Conservation (phyloP, 1,140 invertebrate genomes). For the Frieseomelitta varia region DNA sequence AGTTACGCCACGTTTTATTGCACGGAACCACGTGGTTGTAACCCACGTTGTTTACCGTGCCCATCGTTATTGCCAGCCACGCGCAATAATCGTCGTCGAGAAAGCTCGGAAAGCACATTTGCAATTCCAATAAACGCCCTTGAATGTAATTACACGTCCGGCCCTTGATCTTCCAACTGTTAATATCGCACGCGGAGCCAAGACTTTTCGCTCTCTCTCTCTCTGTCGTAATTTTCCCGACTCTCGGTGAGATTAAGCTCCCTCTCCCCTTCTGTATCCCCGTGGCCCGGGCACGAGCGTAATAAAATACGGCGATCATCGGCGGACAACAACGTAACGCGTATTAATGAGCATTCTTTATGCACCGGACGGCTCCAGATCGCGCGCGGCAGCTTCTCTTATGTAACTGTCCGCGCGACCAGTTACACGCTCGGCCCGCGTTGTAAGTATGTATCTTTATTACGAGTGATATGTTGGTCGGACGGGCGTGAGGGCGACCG, state of each 20-base stretch:
- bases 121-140: background rate
- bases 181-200: background rate
- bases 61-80: too few relatives aligned
- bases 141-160: background rate
- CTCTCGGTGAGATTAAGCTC: background rate
- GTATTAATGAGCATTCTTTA: constrained; percentile 58
- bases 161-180: constrained; percentile 57
- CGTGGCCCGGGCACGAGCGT: background rate
- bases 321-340: constrained; percentile 44
- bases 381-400: constrained; percentile 40
- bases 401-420: constrained; percentile 45
- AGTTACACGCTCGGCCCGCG: constrained; percentile 32
- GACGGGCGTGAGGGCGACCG: background rate
- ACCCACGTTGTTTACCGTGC: too few relatives aligned
- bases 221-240: constrained; percentile 19
- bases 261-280: too few relatives aligned
- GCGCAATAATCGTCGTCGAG: background rate
- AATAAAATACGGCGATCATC: constrained; percentile 46
- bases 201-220: constrained; percentile 6
- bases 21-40: too few relatives aligned
- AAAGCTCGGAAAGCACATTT: background rate
- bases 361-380: constrained; percentile 44
- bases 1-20: too few relatives aligned
- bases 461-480: constrained; percentile 51
- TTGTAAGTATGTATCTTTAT: constrained; percentile 57